Conservation (phyloP, 2,113 vertebrate species). For the Physeter macrocephalus region DNA sequence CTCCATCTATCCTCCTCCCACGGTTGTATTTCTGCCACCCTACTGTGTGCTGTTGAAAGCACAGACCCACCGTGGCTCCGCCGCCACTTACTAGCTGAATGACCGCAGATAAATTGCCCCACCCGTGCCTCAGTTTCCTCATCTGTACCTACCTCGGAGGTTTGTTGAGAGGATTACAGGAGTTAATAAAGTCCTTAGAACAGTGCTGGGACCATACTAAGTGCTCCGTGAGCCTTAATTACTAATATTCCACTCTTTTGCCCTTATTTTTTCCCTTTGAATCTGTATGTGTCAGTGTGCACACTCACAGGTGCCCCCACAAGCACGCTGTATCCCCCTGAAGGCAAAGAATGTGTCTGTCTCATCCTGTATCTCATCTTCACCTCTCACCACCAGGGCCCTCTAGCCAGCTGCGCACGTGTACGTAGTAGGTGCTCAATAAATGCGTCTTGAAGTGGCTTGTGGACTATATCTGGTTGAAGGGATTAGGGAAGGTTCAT, state of each 20-base stretch:
- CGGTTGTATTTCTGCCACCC: neutral
- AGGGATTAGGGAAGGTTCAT: too few relatives aligned
- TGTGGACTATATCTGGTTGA: neutral
- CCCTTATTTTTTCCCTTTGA: neutral
- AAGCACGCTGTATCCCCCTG: neutral
- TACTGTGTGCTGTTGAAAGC: rapidly evolving
- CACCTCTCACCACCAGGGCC: neutral
- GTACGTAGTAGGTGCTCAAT: neutral
- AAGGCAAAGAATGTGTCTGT: neutral
- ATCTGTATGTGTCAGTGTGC: neutral
- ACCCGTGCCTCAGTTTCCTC: slow-evolving; percentile 1
- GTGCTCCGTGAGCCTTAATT: neutral
- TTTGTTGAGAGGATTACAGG: neutral
- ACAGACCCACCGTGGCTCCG: neutral
- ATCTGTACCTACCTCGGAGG: neutral
- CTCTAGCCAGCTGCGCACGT: neutral
- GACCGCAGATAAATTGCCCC: neutral
- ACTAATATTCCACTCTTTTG: neutral
- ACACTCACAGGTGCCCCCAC: rapidly evolving
- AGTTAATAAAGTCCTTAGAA: neutral
- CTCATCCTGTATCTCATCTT: neutral
- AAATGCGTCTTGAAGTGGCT: neutral
- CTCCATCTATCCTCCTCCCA: neutral
- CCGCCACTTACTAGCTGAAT: neutral
- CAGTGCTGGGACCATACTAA: neutral